Base-by-base conservation (phyloP, 2,797 vertebrate genomes). In the Schizopygopsis malacanthus region DNA sequence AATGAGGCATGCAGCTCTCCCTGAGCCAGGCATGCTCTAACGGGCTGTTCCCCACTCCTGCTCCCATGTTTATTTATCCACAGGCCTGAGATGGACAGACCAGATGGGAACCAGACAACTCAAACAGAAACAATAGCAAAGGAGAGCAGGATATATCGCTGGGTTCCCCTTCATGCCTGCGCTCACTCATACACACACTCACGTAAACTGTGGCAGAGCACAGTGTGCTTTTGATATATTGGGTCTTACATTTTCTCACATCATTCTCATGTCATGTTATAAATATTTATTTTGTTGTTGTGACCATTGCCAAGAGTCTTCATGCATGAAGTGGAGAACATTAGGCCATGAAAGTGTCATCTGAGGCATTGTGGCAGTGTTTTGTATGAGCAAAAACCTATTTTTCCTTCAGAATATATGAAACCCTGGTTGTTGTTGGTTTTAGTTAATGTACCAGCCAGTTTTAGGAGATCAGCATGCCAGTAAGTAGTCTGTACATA, bases 91-190 rank as follows among this genome's bases (percentile, higher is more conserved):
- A 95, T 93, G 94, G 93, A 92, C 93, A 95, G 93, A 95, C 94
- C 95, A 96, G 96, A 96, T 96, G 96, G 95, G 93, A 95, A 92
- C 92, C 95, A 96, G 94, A 95, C 94, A 92, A 88, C 94, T 91
- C 90, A 93, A 90, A 86, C 83, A 92, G 85, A 88, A 91, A 92
- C 91, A 91, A 90, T 90, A 89, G 89, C 86, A 86, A 88, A 91
- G 84, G 50, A 73, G 76, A 86, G 65, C 78, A 79, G 81, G 86
- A 92, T 93, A 92, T 92, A 92, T 92, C 82, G 78, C 79, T 33
- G 54, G 77, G 25, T 81, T 87, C 81, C 81, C 85, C 79, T 84
- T 43, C 47, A 43, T 22, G 69, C 82, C 84, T 85, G 85, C 25
- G 7, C 76, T 88, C 52, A 77, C 83, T 76, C 80, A 85, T 70